Conservation (phyloP, 2,888 invertebrate genomes). For the Molorchus minor region DNA sequence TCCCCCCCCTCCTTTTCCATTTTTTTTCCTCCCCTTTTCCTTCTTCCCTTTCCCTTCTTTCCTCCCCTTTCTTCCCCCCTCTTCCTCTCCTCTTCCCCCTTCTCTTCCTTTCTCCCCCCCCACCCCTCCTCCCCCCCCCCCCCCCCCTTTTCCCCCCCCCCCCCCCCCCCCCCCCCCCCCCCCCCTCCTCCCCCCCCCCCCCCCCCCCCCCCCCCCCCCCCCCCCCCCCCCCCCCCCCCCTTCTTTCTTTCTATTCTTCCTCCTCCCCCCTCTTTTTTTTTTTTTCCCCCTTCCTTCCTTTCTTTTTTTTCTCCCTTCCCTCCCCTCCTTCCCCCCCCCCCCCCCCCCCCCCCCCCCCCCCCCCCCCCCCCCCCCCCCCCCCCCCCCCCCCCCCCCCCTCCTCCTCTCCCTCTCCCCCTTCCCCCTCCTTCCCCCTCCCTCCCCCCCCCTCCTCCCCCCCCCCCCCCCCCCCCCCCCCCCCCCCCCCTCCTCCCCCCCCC, state of each 20-base stretch:
- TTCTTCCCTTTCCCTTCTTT: neutral
- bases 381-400: neutral
- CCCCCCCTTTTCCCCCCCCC: neutral
- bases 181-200: no score
- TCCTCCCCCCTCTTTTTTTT: neutral
- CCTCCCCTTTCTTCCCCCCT: neutral
- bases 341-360: neutral
- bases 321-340: neutral
- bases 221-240: neutral
- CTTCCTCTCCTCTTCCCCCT: neutral
- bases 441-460: neutral
- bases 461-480: neutral
- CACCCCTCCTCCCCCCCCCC: neutral
- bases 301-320: neutral
- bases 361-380: neutral
- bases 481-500: neutral
- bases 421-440: neutral
- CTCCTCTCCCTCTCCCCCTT: neutral
- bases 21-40: neutral
- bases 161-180: neutral
- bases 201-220: no score
- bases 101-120: neutral
- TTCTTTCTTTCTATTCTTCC: neutral
- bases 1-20: neutral
- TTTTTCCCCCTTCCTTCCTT: neutral